Evolutionary conservation across 2,888 invertebrate genomes (phyloP).

Genomic region (Synanthedon vespiformis): DNA sequence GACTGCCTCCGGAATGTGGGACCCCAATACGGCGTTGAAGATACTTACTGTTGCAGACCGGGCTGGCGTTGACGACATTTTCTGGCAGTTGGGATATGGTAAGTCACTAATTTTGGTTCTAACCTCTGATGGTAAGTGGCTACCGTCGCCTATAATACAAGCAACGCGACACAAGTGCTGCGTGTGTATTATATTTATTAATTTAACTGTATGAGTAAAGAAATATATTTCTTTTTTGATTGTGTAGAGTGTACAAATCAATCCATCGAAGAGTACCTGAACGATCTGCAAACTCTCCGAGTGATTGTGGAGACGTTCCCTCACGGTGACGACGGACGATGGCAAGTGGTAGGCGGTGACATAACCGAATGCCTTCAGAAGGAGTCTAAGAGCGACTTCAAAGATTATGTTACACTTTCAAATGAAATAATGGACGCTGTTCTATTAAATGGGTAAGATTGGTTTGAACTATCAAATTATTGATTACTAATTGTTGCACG

Average conservation of each 20-base stretch:
- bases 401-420: conserved; percentile 67
- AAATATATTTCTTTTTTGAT: conserved; percentile 1
- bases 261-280: conserved; percentile 69
- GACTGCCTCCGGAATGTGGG: conserved; percentile 70
- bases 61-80: conserved; percentile 72
- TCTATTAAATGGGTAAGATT: conserved; percentile 78
- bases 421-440: conserved; percentile 74
- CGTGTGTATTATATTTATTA: too few relatives aligned
- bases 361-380: conserved; percentile 61
- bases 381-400: conserved; percentile 66
- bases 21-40: conserved; percentile 74
- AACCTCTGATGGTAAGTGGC: too few relatives aligned
- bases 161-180: too few relatives aligned
- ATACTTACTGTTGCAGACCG: conserved; percentile 77
- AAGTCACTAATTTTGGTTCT: conserved; percentile 14
- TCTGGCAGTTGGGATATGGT: conserved; percentile 84
- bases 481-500: too few relatives aligned
- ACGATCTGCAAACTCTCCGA: conserved; percentile 73
- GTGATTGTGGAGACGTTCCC: conserved; percentile 76
- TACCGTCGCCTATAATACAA: too few relatives aligned
- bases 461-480: background rate
- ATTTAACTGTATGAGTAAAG: conserved; percentile 12
- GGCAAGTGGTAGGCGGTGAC: conserved; percentile 75
- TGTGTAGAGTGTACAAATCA: conserved; percentile 63
- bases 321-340: conserved; percentile 50